Evolutionary conservation across 1,140 invertebrate genomes (phyloP), one percentile per base, ranked within the genome.

Genomic region (Anagrus nilaparvatae): DNA sequence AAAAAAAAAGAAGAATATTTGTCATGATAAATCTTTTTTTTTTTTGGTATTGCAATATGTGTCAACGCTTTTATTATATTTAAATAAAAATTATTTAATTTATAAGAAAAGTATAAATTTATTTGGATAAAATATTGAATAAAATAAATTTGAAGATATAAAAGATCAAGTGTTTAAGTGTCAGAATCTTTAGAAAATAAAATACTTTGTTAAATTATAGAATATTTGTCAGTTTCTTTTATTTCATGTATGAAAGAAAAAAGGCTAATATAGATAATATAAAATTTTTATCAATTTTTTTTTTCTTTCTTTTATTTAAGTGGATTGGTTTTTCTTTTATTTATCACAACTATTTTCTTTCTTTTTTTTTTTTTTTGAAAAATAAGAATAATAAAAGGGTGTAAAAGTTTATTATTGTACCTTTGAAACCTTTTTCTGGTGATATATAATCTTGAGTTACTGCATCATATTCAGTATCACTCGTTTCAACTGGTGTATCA

Each of bases 141-240:
- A n/a, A 12, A 23, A 21, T 7, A 18, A 21, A 27, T 35, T 9
- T 21, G 34, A 25, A 20, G 41, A 10, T 10, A n/a, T 23, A 40
- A 40, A 14, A 33, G 39, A 32, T 33, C 31, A 30, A 29, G 34
- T 14, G 17, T 35, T 39, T 23, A 30, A 33, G 34, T 29, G 21
- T 25, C 32, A 45, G 25, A 44, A 43, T 29, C 10, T 17, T 12
- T 30, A 40, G 17, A 14, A 32, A 32, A 36, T 17, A 38, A 38
- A 13, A 33, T 44, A 32, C 30, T 21, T 41, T 56, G 52, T 55
- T 52, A 66, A 67, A 67, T 67, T 56, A 63, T 52, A 55, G 60
- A 60, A 65, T 67, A 67, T 67, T 67, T 67, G 62, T 65, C 62
- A 65, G 63, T 65, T 65, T 67, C 65, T 65, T 63, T 61, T 65